Conservation (phyloP, 2,888 invertebrate species). For the Megalurothrips usitatus region DNA sequence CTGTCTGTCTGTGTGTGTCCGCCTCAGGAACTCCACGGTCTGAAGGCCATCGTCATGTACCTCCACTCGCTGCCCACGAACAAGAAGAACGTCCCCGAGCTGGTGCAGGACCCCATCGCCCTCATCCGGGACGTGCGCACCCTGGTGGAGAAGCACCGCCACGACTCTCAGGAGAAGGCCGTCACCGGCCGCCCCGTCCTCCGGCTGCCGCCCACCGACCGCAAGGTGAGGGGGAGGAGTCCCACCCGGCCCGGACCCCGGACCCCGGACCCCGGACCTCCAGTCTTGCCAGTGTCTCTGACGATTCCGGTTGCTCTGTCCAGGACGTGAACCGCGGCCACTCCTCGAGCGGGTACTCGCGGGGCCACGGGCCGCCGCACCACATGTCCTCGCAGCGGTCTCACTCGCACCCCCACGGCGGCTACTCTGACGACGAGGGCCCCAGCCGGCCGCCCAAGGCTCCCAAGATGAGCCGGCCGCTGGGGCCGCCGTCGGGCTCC, state of each 20-base stretch:
- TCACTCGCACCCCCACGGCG: not conserved
- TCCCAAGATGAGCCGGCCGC: constrained; percentile 30
- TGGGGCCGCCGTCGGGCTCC: constrained; percentile 41
- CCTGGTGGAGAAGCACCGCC: constrained; percentile 80
- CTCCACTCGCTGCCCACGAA: constrained; percentile 82
- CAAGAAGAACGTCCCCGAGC: constrained; percentile 86
- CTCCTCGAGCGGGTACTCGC: not conserved
- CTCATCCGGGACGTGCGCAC: constrained; percentile 85
- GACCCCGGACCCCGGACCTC: too few relatives aligned
- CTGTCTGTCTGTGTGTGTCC: constrained; percentile 32
- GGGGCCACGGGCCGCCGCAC: not conserved
- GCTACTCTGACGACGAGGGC: constrained; percentile 2
- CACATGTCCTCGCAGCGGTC: not conserved
- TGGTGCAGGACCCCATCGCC: constrained; percentile 82
- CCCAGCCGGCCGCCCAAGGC: constrained; percentile 41
- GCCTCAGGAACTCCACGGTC: constrained; percentile 51
- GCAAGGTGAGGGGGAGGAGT: constrained; percentile 41
- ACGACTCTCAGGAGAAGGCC: constrained; percentile 77
- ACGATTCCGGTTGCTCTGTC: not conserved
- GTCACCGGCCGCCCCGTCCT: constrained; percentile 78
- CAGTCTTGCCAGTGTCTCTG: not conserved
- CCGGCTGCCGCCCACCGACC: not conserved
- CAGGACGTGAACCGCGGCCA: not conserved
- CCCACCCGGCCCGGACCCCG: too few relatives aligned
- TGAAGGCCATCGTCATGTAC: constrained; percentile 80